These are phyloP conservation scores for Kradibia gibbosae DNA, from an alignment of 1,140 invertebrate species.

Conservation along the genomic window DNA sequence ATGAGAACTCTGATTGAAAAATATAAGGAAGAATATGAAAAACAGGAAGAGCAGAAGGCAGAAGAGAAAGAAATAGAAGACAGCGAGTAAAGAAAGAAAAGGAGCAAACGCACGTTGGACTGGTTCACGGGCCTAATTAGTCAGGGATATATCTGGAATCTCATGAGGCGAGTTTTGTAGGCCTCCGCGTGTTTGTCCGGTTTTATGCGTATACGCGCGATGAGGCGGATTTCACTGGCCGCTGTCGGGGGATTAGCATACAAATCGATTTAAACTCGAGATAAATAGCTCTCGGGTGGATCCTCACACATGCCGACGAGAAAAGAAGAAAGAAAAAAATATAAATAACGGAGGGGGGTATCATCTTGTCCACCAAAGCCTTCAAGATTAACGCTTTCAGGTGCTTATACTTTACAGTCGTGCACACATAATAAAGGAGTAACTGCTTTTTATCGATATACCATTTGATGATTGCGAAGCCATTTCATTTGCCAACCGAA, in stretches of 20 bases:
- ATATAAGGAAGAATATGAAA: conserved; percentile 12
- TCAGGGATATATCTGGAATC: conserved; percentile 72
- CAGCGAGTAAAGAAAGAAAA: conserved; percentile 3
- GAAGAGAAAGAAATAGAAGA: conserved; percentile 17
- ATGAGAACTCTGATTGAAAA: conserved; percentile 33
- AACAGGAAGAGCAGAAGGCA: conserved; percentile 17
- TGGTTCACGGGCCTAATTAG: conserved; percentile 69
- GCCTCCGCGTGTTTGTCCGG: conserved; percentile 62
- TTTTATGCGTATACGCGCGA: conserved; percentile 65
- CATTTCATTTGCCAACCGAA: conserved; percentile 40
- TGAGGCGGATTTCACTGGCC: conserved; percentile 67
- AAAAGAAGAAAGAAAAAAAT: conserved; percentile 7
- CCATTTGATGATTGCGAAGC: conserved; percentile 44
- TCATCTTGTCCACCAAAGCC: conserved; percentile 69
- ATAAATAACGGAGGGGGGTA: conserved; percentile 66
- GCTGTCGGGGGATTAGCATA: conserved; percentile 69
- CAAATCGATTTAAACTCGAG: conserved; percentile 74
- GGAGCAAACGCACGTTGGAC: conserved; percentile 27
- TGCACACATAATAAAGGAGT: conserved; percentile 43
- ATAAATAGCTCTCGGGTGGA: conserved; percentile 71
- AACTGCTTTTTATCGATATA: conserved; percentile 48
- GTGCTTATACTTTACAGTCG: conserved; percentile 69
- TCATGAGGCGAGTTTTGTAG: conserved; percentile 69
- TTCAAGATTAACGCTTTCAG: conserved; percentile 69
- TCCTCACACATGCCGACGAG: conserved; percentile 62